Evolutionary conservation across 1,140 invertebrate species (phyloP).

Genomic region (Odontomachus brunneus): DNA sequence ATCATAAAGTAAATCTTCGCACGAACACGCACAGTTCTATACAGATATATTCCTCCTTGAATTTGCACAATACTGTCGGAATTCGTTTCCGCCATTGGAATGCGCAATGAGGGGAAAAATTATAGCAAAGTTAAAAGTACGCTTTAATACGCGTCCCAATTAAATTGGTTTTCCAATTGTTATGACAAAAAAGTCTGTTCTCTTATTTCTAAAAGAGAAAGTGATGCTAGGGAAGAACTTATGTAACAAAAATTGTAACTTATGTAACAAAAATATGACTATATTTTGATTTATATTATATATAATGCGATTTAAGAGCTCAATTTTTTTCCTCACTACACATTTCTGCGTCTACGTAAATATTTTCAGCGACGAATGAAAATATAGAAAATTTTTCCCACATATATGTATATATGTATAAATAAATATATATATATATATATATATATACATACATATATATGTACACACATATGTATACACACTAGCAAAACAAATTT

Average conservation of each 20-base stretch:
- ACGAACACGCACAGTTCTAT: not conserved
- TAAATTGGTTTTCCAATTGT: slow-evolving; percentile 7
- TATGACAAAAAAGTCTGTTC: not conserved
- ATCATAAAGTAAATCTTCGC: slow-evolving; percentile 15
- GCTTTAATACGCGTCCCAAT: not conserved
- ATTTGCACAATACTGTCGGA: not conserved
- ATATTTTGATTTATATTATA: not conserved
- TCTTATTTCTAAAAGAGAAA: slow-evolving; percentile 10
- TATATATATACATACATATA: no score
- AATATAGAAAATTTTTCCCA: slow-evolving; percentile 35
- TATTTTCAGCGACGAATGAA: slow-evolving; percentile 61
- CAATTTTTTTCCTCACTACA: slow-evolving; percentile 23
- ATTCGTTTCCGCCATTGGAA: slow-evolving; percentile 11
- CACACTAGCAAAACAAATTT: slow-evolving; percentile 45
- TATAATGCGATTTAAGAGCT: not conserved
- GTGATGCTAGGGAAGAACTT: not conserved
- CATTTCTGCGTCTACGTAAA: slow-evolving; percentile 38
- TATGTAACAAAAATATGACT: not conserved
- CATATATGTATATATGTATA: no score
- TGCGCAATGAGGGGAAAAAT: slow-evolving; percentile 22
- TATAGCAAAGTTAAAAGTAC: not conserved
- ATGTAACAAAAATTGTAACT: not conserved
- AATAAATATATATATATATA: no score
- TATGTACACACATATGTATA: no score
- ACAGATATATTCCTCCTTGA: not conserved